A percentile compares a stretch with the other conserved stretches of the same genome.
phyloP scores from a whole-genome alignment of 2,113 vertebrate genomes.

The Pseudolaguvia tuberculata region DNA sequence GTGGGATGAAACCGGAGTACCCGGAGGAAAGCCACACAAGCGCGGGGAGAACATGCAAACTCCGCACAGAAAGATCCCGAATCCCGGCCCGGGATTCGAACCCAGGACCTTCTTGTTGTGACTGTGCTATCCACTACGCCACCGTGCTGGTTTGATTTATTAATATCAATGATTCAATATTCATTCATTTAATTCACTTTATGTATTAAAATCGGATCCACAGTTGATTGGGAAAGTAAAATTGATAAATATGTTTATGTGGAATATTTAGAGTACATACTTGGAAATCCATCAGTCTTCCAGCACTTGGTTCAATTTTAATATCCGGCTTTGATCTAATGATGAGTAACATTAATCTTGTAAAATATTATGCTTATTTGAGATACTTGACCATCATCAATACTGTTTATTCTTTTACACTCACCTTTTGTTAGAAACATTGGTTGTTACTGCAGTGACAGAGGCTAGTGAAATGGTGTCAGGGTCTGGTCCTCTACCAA shows the following conservation, averaged over 20 bases:
- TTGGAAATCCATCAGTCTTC: constrained; percentile 92
- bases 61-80: no score
- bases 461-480: constrained; percentile 91
- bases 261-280: constrained; percentile 58
- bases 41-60: no score
- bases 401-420: background rate
- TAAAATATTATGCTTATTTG: background rate
- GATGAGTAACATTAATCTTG: background rate
- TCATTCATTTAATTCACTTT: background rate
- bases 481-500: constrained; percentile 72
- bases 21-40: no score
- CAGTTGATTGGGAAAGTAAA: background rate
- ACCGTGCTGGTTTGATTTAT: no score
- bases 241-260: background rate
- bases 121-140: no score
- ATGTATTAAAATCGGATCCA: background rate
- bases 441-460: constrained; percentile 92
- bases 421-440: constrained; percentile 94
- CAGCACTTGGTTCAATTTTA: constrained; percentile 92
- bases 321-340: constrained; percentile 93
- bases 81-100: no score
- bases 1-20: no score
- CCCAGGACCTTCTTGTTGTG: no score
- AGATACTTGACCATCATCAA: background rate
- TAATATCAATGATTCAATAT: background rate